Conservation (phyloP, 1,140 invertebrate genomes). For the Psilanteris sp. region DNA sequence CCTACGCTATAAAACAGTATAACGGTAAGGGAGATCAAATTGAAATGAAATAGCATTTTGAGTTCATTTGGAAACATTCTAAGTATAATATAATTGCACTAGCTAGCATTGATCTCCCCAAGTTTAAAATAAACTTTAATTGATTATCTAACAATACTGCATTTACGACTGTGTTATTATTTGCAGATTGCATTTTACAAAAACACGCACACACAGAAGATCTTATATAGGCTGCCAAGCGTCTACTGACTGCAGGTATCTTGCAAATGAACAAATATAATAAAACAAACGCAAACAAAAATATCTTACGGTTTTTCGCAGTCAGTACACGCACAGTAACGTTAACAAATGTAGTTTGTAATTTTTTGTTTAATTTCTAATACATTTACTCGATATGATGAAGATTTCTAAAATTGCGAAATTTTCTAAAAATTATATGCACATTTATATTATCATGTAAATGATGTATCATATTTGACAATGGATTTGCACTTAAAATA, state of each 20-base stretch:
- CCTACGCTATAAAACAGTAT: no score
- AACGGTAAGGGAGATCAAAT: no score
- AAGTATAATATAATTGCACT: not conserved
- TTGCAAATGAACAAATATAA: no score
- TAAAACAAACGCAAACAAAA: not conserved
- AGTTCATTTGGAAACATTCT: no score
- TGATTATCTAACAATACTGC: conserved; percentile 26
- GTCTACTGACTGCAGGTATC: conserved; percentile 3
- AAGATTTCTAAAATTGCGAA: conserved; percentile 23
- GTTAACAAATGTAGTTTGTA: no score
- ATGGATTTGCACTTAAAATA: no score
- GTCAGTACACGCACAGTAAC: conserved; percentile 14
- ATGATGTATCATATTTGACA: no score
- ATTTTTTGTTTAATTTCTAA: not conserved
- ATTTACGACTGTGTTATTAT: conserved; percentile 27
- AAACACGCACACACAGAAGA: conserved; percentile 15
- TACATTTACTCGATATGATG: conserved; percentile 28
- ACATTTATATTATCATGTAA: no score
- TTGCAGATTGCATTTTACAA: conserved; percentile 17
- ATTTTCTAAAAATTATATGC: not conserved
- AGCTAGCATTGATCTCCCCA: not conserved
- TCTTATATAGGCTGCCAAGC: conserved; percentile 1
- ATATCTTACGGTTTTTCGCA: not conserved
- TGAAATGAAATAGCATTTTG: no score
- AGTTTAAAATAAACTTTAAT: conserved; percentile 4